Conservation (phyloP, 2,888 invertebrate species). For the Ellobium chinense region DNA sequence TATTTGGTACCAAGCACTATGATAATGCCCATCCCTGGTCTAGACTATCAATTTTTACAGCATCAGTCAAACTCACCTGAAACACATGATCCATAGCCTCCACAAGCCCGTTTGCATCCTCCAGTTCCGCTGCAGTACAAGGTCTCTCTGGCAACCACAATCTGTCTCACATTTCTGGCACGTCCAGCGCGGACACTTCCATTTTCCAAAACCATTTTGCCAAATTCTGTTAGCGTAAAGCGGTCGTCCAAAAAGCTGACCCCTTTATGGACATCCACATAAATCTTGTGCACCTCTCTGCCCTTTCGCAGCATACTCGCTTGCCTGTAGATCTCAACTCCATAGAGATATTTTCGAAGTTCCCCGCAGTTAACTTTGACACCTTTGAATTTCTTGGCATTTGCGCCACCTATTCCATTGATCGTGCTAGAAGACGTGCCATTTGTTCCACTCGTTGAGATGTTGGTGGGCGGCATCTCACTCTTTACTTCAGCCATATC, state of each 20-base stretch:
- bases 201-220: constrained; percentile 69
- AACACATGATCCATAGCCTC: constrained; percentile 68
- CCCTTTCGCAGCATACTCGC: constrained; percentile 73
- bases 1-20: too few relatives aligned
- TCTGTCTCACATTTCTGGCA: constrained; percentile 71
- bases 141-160: constrained; percentile 72
- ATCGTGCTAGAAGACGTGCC: neutral
- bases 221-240: constrained; percentile 71
- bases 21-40: too few relatives aligned
- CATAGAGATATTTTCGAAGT: constrained; percentile 66
- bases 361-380: constrained; percentile 68
- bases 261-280: constrained; percentile 70
- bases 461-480: constrained; percentile 1
- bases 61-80: constrained; percentile 57
- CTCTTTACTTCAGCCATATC: constrained; percentile 25
- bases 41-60: too few relatives aligned
- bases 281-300: constrained; percentile 71
- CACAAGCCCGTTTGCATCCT: constrained; percentile 69
- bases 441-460: neutral
- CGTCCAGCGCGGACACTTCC: constrained; percentile 70
- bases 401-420: constrained; percentile 24
- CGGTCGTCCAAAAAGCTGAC: constrained; percentile 71
- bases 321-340: constrained; percentile 65
- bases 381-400: constrained; percentile 57
- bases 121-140: constrained; percentile 72